Conservation (phyloP, 2,113 vertebrate genomes). For the Hemicordylus capensis region DNA sequence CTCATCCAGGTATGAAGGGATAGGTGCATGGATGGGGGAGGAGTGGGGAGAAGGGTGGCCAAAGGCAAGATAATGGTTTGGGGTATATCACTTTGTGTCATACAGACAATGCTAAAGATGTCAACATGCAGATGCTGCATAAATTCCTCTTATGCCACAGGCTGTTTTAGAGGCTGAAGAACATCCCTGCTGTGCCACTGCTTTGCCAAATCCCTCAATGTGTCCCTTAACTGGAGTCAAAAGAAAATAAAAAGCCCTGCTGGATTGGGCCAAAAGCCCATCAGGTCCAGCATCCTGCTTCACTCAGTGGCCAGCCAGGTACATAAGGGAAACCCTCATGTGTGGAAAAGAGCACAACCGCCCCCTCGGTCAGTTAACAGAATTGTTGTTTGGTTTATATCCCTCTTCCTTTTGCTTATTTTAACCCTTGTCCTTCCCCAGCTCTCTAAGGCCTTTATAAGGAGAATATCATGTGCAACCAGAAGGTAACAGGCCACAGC, state of each 20-base stretch:
- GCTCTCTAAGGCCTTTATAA: background rate
- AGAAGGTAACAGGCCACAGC: background rate
- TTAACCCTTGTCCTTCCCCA: background rate
- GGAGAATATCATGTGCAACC: background rate
- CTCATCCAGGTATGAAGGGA: slow-evolving; percentile 85
- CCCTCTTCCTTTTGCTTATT: background rate
- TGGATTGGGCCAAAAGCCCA: too few species aligned
- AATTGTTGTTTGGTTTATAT: background rate
- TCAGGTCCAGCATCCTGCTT: too few species aligned
- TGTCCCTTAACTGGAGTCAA: background rate
- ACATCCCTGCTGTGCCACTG: background rate
- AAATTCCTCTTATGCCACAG: background rate
- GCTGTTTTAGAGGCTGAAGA: background rate
- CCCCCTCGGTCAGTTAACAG: too few species aligned
- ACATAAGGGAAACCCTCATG: too few species aligned
- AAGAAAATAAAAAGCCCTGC: too few species aligned
- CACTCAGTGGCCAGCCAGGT: too few species aligned
- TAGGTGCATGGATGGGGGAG: background rate
- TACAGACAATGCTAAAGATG: background rate
- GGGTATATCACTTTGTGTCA: too few species aligned
- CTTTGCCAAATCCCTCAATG: background rate
- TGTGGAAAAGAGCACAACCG: too few species aligned
- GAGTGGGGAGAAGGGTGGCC: background rate
- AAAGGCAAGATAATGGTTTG: background rate
- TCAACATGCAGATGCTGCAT: background rate